Conservation (phyloP, 2,888 invertebrate genomes). For the Diaprepes abbreviatus region DNA sequence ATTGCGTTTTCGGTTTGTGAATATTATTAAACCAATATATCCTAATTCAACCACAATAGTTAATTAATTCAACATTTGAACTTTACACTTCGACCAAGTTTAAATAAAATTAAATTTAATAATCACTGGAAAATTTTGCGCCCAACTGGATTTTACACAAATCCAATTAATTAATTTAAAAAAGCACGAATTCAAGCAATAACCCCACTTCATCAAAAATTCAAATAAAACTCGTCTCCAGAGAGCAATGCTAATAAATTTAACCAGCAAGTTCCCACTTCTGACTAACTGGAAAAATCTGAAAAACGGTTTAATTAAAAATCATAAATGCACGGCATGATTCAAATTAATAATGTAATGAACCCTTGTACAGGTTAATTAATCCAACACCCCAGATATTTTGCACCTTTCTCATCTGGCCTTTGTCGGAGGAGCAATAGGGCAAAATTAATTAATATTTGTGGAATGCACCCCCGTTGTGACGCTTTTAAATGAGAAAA, state of each 20-base stretch:
- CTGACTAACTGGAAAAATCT: constrained; percentile 33
- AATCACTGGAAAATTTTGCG: no score
- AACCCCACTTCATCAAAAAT: constrained; percentile 32
- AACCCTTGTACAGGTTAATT: constrained; percentile 50
- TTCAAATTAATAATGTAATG: constrained; percentile 50
- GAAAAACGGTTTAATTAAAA: constrained; percentile 47
- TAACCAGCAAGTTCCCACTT: constrained; percentile 28
- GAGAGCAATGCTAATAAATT: constrained; percentile 39
- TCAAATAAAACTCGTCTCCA: constrained; percentile 25
- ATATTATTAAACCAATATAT: no score
- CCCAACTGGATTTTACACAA: background rate
- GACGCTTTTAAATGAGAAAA: constrained; percentile 39
- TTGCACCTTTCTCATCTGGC: constrained; percentile 45
- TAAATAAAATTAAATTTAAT: no score
- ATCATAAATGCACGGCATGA: constrained; percentile 49
- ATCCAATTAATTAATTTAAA: constrained; percentile 25
- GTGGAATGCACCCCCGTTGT: constrained; percentile 43
- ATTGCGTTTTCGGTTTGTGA: no score
- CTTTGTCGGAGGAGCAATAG: constrained; percentile 41
- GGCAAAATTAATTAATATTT: constrained; percentile 49
- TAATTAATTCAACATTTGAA: no score
- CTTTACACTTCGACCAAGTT: no score
- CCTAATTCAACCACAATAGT: no score
- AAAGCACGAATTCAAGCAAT: constrained; percentile 11
- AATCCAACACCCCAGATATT: constrained; percentile 45